phyloP scores from a whole-genome alignment of 2,888 invertebrate species.

The Bunonema sp. region DNA sequence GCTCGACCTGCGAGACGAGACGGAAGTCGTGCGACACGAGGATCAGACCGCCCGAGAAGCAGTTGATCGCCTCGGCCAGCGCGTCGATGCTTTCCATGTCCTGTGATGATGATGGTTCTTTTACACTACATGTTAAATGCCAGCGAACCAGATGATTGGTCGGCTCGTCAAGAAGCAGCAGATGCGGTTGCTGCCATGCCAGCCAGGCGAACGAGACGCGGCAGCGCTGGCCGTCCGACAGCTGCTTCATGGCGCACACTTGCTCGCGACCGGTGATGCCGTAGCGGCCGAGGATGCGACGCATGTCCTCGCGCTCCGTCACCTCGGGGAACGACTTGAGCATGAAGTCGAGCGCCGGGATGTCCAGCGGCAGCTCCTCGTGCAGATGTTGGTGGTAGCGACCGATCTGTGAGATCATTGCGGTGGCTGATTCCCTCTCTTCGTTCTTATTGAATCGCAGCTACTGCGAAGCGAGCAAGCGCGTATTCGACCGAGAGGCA shows the following conservation, averaged over 20 bases:
- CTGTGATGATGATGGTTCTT: not conserved
- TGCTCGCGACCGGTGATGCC: constrained; percentile 91
- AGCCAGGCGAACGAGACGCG: constrained; percentile 96
- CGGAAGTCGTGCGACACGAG: constrained; percentile 99
- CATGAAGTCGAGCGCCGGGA: constrained; percentile 94
- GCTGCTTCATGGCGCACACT: constrained; percentile 76
- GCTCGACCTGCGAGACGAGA: constrained; percentile 94
- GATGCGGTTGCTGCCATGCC: constrained; percentile 88
- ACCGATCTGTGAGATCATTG: no score
- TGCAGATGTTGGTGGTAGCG: constrained; percentile 77
- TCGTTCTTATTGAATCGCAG: no score
- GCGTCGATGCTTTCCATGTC: constrained; percentile 72
- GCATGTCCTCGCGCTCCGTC: constrained; percentile 93
- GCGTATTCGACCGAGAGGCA: not conserved
- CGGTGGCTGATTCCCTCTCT: no score
- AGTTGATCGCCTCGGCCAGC: constrained; percentile 85
- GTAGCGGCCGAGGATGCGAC: constrained; percentile 92
- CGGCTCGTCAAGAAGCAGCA: constrained; percentile 63
- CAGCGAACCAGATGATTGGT: constrained; percentile 92
- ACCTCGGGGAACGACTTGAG: constrained; percentile 86
- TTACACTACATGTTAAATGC: no score
- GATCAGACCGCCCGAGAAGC: constrained; percentile 94
- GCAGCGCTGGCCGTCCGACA: constrained; percentile 93
- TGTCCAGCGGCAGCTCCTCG: constrained; percentile 79
- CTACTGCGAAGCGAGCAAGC: not conserved